Conservation (phyloP, 2,797 vertebrate species). For the Synaphobranchus kaupii region DNA sequence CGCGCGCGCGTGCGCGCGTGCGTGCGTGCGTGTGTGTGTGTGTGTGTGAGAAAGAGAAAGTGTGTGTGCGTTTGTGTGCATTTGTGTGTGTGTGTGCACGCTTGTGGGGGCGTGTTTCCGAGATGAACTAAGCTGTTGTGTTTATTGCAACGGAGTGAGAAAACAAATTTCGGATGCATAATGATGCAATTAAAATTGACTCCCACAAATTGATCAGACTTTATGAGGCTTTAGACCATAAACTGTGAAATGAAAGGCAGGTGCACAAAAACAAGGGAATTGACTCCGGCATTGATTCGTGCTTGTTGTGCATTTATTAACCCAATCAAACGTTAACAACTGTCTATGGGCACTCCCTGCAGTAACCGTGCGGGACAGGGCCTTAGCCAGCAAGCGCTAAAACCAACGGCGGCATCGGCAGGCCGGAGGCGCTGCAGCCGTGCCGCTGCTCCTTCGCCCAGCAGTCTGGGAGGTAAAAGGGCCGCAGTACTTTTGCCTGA, state of each 20-base stretch:
- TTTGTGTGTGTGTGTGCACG: no score
- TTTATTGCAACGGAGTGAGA: conserved; percentile 26
- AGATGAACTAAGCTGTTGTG: conserved; percentile 8
- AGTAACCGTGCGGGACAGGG: background rate
- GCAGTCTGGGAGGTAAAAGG: background rate
- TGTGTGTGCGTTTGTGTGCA: background rate
- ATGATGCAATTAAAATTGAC: conserved; percentile 19
- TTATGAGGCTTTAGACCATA: conserved; percentile 44
- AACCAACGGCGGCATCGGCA: background rate
- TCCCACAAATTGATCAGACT: conserved; percentile 39
- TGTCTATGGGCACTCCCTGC: background rate
- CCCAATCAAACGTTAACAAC: background rate
- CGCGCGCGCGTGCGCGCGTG: background rate
- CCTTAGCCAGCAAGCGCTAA: background rate
- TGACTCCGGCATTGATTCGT: background rate
- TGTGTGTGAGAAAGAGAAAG: background rate
- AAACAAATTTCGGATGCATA: background rate
- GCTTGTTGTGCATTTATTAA: conserved; percentile 1
- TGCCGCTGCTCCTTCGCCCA: background rate
- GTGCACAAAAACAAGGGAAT: conserved; percentile 18
- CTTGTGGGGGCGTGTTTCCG: background rate
- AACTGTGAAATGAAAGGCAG: conserved; percentile 30
- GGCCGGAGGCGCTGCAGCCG: background rate
- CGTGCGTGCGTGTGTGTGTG: conserved; percentile 19
- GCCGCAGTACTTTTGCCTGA: conserved; percentile 44